These are phyloP conservation scores for Pseudorhombus dupliciocellatus DNA, from an alignment of 2,113 vertebrate genomes.

Conservation along the genomic window DNA sequence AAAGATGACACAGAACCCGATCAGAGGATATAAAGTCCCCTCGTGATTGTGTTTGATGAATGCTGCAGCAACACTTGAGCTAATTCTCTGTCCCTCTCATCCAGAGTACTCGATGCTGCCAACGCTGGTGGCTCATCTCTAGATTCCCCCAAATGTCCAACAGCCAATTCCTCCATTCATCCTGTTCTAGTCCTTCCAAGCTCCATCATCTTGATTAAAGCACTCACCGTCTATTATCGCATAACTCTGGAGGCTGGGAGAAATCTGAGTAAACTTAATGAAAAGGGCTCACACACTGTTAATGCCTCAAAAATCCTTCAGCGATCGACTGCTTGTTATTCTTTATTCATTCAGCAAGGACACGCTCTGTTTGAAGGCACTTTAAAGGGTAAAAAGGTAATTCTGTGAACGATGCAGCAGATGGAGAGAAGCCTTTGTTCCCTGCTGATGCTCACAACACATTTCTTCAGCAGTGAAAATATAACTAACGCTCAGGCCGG, in stretches of 20 bases:
- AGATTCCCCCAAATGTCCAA: neutral
- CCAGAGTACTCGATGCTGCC: neutral
- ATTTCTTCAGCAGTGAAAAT: conserved; percentile 1
- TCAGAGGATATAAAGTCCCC: neutral
- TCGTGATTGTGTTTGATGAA: conserved; percentile 1
- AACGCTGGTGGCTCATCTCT: conserved; percentile 7
- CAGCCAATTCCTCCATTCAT: neutral
- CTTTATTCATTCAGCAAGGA: conserved; percentile 43
- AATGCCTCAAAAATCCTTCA: conserved; percentile 45
- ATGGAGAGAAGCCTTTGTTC: conserved; percentile 31
- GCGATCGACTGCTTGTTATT: conserved; percentile 30
- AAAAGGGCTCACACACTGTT: conserved; percentile 26
- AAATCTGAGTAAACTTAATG: conserved; percentile 33
- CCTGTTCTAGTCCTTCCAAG: neutral
- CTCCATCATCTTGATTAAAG: conserved; percentile 34
- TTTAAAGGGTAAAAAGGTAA: conserved; percentile 32
- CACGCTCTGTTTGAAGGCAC: conserved; percentile 19
- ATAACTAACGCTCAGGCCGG: neutral
- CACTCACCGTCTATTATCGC: conserved; percentile 17
- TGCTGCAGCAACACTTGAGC: conserved; percentile 1
- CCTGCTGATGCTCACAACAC: conserved; percentile 23
- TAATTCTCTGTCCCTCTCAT: conserved; percentile 2
- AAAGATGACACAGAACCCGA: neutral
- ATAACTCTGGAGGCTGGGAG: conserved; percentile 26
- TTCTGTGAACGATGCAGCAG: conserved; percentile 32